A percentile compares a stretch with the other conserved stretches of the same genome.
These are phyloP conservation scores for Gallinago jamesoni DNA, from an alignment of 2,113 vertebrate genomes.

Conservation along the genomic window DNA sequence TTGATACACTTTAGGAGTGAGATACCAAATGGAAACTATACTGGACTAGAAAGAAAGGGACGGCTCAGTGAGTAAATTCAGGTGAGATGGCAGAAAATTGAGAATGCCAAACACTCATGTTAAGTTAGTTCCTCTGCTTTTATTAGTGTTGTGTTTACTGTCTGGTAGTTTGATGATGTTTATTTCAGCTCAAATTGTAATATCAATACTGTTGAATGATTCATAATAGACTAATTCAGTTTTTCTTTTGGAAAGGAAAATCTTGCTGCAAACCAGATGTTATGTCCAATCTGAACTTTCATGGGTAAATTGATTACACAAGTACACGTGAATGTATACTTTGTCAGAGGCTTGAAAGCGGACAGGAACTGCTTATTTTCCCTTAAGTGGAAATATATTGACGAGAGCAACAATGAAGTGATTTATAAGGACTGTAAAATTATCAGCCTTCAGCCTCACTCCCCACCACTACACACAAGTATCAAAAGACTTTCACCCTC, in stretches of 20 bases:
- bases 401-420: neutral
- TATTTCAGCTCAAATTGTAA: neutral
- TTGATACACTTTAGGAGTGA: neutral
- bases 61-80: neutral
- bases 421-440: neutral
- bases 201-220: neutral
- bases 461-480: neutral
- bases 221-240: neutral
- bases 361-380: neutral
- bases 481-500: neutral
- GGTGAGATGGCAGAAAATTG: neutral
- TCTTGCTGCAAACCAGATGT: slow-evolving; percentile 22
- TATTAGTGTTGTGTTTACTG: neutral
- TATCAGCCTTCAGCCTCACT: neutral
- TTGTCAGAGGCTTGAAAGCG: neutral
- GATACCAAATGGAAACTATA: neutral
- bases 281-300: neutral
- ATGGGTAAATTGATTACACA: neutral
- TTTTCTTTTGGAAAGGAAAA: neutral
- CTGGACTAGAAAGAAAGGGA: neutral
- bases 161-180: neutral
- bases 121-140: neutral
- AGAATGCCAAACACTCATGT: neutral
- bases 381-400: neutral
- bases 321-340: neutral